Evolutionary conservation across 2,113 vertebrate genomes (phyloP).

Genomic region (Microcebus ravelobensis): DNA sequence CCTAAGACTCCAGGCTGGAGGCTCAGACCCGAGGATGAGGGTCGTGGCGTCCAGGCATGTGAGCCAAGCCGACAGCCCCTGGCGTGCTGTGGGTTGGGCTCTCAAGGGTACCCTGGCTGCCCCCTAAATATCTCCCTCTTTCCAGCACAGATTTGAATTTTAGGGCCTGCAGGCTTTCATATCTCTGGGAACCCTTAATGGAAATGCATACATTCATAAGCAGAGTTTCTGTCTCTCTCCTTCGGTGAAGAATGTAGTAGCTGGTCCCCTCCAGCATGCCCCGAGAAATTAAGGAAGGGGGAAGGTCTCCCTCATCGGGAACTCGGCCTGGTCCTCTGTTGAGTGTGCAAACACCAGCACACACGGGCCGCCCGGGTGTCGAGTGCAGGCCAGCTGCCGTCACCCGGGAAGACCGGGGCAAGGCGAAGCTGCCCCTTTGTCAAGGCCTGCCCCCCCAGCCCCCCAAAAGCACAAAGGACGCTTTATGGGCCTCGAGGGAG

Average conservation of each 20-base stretch:
- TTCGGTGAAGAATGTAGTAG: neutral
- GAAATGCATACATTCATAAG: accelerated
- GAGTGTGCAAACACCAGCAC: neutral
- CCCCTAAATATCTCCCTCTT: neutral
- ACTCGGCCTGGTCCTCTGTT: neutral
- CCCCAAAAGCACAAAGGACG: accelerated
- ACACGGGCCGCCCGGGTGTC: accelerated
- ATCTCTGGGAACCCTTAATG: too few relatives aligned
- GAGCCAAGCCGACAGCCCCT: neutral
- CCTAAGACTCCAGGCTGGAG: neutral
- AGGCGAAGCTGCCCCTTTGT: too few relatives aligned
- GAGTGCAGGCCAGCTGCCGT: neutral
- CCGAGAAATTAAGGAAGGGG: accelerated
- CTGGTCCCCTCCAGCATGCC: accelerated
- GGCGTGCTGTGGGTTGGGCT: neutral
- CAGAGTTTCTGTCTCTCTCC: neutral
- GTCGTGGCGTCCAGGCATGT: neutral
- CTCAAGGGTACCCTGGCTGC: neutral
- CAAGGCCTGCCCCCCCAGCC: accelerated
- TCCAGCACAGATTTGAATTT: neutral
- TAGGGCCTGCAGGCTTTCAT: neutral
- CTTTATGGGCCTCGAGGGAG: neutral
- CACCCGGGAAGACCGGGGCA: accelerated
- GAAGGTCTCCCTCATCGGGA: neutral
- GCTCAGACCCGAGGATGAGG: too few relatives aligned